Percentiles rank a stretch among this genome's conserved stretches.
Conservation (phyloP, 35 echinoderm and acorn worm genomes). For the Apostichopus japonicus region DNA sequence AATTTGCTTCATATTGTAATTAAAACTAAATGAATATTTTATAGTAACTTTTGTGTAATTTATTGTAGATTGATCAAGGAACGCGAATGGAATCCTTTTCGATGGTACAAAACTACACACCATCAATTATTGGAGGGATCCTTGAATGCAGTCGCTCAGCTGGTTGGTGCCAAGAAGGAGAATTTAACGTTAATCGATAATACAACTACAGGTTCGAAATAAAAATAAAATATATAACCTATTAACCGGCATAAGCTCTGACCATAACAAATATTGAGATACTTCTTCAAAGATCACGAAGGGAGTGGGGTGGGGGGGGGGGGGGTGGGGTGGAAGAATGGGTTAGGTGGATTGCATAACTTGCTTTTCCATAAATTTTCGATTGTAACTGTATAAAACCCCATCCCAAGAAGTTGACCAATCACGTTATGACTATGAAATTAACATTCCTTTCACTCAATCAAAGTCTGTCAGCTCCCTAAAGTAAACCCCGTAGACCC, state of each 20-base stretch:
- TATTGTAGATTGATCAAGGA: not conserved
- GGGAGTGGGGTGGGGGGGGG: not conserved
- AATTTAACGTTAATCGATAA: slow-evolving; percentile 14
- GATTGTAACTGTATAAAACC: too few relatives aligned
- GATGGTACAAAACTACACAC: not conserved
- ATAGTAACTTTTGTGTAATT: not conserved
- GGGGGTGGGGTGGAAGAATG: not conserved
- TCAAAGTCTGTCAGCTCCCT: too few relatives aligned
- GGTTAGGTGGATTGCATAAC: not conserved
- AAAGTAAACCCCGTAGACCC: too few relatives aligned
- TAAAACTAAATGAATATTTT: not conserved
- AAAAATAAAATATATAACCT: not conserved
- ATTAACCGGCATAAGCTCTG: too few relatives aligned
- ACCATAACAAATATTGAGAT: not conserved
- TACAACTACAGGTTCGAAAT: slow-evolving; percentile 10
- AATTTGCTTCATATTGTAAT: not conserved
- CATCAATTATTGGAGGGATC: not conserved
- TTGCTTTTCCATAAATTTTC: not conserved
- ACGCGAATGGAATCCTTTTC: not conserved
- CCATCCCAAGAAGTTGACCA: too few relatives aligned
- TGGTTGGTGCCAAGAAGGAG: slow-evolving; percentile 6
- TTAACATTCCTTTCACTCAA: too few relatives aligned
- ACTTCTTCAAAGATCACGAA: not conserved
- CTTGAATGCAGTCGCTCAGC: not conserved
- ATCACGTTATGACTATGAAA: too few relatives aligned